Evolutionary conservation across 2,888 invertebrate species (phyloP), one percentile per base, ranked within the genome.

Genomic region (Ichneumoninae sp.): DNA sequence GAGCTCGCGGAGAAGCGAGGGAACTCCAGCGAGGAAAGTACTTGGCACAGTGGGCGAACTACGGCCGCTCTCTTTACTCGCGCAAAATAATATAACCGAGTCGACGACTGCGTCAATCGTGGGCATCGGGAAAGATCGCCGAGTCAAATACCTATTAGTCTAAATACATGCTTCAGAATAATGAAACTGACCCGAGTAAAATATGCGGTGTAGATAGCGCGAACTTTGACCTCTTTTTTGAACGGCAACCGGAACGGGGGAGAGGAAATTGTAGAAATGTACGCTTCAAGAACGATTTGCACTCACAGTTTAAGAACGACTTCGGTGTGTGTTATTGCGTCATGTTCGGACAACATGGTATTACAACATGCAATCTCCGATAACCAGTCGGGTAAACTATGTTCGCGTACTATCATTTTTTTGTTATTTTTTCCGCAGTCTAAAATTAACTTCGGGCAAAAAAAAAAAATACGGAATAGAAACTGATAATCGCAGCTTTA

Each of bases 401-500:
- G 13, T 50, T 50, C 50, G 50, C 4, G n/a, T 16, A 2, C 5
- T 16, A 13, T n/a, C 4, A n/a, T 50, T 50, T 4, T n/a, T 33
- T 52, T 19, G 0, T 19, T 52, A 0, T 19, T 52, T 3, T 57
- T 16, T 52, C 7, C 19, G 5, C 19, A 26, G 26, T 57, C 10
- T 26, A 57, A 19, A 22, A 4, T 26, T 22, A 19, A 26, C 7
- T 57, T 44, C 44, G 44, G 3, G 13, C 3, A 19, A 52, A n/a
- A 50, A 52, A 7, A 6, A 6, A 19, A 52, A 19, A 5, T 0
- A 22, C 1, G 26, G 10, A 4, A 57, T 22, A 57, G 10, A 57
- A 22, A 57, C 19, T 19, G 57, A 57, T 33, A 33, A 36, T 54
- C 36, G 70, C 36, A 13, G 13, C 22, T 71, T 71, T 54, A 54